These are phyloP conservation scores for Sebastes cheni DNA, from an alignment of 2,797 vertebrate species.

Conservation along the genomic window DNA sequence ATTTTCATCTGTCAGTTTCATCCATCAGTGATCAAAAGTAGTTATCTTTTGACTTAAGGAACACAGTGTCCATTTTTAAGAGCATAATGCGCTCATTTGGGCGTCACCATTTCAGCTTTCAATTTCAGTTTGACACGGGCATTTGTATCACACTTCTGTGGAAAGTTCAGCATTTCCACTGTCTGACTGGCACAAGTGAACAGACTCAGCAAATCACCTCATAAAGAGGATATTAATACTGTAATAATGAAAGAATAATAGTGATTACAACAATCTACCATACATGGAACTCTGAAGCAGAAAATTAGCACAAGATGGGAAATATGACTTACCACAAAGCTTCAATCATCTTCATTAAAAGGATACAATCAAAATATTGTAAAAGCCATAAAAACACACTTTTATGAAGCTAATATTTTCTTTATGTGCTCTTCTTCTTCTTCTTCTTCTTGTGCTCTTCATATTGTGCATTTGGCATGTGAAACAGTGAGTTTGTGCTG, in stretches of 20 bases:
- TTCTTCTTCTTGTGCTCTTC: background rate
- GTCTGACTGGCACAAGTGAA: background rate
- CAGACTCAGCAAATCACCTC: background rate
- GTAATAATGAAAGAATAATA: slow-evolving; percentile 4
- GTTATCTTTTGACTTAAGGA: background rate
- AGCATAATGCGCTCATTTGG: background rate
- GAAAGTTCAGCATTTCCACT: background rate
- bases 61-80: background rate
- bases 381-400: background rate
- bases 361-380: background rate
- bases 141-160: background rate
- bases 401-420: background rate
- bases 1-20: background rate
- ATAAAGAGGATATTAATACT: slow-evolving; percentile 12
- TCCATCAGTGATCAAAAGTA: background rate
- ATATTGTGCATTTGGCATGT: background rate
- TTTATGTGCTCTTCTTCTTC: background rate
- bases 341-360: slow-evolving; percentile 5
- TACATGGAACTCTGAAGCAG: background rate
- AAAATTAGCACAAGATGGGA: slow-evolving; percentile 26
- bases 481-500: background rate
- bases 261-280: background rate
- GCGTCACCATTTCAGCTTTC: background rate
- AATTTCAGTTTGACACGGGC: slow-evolving; percentile 16
- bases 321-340: background rate